phyloP scores from a whole-genome alignment of 2,797 vertebrate species.

The Gallirallus australis region DNA sequence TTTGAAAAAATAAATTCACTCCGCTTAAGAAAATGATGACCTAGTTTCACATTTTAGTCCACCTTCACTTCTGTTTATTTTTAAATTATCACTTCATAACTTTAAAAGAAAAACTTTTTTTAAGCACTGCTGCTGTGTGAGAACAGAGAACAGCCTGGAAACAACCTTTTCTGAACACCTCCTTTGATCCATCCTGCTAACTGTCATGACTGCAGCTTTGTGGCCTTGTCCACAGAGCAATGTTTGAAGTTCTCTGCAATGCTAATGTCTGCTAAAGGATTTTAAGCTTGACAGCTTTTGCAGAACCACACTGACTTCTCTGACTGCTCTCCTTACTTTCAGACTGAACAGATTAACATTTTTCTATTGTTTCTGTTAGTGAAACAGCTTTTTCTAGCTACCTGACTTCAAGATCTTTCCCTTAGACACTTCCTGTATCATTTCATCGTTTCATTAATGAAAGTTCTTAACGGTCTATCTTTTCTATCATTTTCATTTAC shows the following conservation, averaged over 20 bases:
- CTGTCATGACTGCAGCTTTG: not conserved
- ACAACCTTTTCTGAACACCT: not conserved
- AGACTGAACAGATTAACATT: not conserved
- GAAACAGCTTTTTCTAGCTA: not conserved
- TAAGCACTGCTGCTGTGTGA: conserved; percentile 11
- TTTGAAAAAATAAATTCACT: conserved; percentile 33
- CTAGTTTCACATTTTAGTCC: conserved; percentile 29
- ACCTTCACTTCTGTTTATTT: conserved; percentile 41
- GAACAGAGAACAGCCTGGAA: not conserved
- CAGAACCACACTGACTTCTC: not conserved
- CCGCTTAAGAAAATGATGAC: conserved; percentile 22
- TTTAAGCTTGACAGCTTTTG: conserved; percentile 10
- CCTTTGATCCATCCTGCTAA: conserved; percentile 17
- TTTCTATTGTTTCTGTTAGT: not conserved
- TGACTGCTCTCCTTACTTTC: not conserved
- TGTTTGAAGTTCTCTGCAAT: not conserved
- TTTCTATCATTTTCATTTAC: not conserved
- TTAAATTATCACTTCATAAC: conserved; percentile 34
- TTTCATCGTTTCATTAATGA: not conserved
- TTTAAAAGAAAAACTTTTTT: conserved; percentile 31
- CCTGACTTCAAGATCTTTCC: not conserved
- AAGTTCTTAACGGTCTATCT: not conserved
- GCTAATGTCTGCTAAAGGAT: not conserved
- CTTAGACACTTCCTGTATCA: not conserved
- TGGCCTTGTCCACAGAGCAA: not conserved